Evolutionary conservation across 2,888 invertebrate genomes (phyloP).

Genomic region (Tridacna crocea): DNA sequence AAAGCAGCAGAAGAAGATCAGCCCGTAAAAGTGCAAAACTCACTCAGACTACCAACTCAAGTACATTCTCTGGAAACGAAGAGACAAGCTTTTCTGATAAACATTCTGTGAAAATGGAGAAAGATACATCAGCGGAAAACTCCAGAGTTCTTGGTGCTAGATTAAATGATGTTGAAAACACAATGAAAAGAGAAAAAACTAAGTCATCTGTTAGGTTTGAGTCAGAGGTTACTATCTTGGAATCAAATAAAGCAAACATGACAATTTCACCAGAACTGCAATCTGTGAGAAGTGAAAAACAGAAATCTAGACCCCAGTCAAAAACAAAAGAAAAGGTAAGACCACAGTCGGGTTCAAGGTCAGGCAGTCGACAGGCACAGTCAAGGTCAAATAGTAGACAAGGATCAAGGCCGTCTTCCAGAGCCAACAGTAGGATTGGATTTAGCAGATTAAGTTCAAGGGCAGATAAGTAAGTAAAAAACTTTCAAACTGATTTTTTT

Average conservation of each 20-base stretch:
- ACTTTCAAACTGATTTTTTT: neutral
- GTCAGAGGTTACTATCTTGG: neutral
- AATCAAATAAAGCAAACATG: neutral
- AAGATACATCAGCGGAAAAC: constrained; percentile 20
- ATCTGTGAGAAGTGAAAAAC: neutral
- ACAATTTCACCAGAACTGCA: neutral
- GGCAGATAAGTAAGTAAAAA: constrained; percentile 54
- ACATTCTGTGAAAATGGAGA: neutral
- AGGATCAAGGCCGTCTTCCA: constrained; percentile 66
- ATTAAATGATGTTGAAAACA: constrained; percentile 57
- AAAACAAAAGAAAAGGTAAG: constrained; percentile 19
- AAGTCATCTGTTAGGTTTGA: constrained; percentile 20
- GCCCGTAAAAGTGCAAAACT: constrained; percentile 43
- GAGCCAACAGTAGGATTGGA: constrained; percentile 68
- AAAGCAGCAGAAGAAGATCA: constrained; percentile 51
- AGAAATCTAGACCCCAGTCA: constrained; percentile 15
- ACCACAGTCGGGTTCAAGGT: constrained; percentile 9
- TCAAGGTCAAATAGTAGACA: constrained; percentile 39
- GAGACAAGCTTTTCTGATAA: constrained; percentile 8
- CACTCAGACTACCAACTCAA: constrained; percentile 5
- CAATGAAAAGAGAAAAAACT: constrained; percentile 28
- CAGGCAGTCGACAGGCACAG: constrained; percentile 8
- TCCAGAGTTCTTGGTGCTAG: constrained; percentile 45
- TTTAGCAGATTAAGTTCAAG: constrained; percentile 67
- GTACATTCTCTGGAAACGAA: neutral